Percentiles rank a stretch among this genome's conserved stretches.
Evolutionary conservation across 2,113 vertebrate genomes (phyloP).

Genomic region (Morone chrysops): DNA sequence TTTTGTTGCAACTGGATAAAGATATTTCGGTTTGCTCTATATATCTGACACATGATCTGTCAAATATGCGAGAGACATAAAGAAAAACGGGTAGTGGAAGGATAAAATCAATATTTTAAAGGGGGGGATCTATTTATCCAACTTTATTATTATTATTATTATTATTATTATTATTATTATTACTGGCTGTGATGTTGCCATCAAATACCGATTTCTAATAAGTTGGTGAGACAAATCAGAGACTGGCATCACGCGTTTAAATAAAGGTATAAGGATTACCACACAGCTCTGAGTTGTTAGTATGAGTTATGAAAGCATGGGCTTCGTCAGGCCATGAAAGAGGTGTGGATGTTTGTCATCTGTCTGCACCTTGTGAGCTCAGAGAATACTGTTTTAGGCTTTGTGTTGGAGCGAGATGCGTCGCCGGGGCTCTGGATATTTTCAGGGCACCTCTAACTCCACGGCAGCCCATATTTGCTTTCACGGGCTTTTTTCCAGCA

Average conservation of each 20-base stretch:
- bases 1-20: not conserved
- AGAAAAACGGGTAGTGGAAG: not conserved
- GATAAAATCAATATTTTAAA: not conserved
- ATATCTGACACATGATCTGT: not conserved
- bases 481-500: slow-evolving; percentile 37
- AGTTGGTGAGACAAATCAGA: slow-evolving; percentile 21
- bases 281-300: slow-evolving; percentile 31
- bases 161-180: too few species aligned
- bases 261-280: not conserved
- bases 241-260: not conserved
- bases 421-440: slow-evolving; percentile 72
- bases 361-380: slow-evolving; percentile 47
- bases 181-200: not conserved
- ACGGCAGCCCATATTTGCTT: slow-evolving; percentile 23
- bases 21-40: not conserved
- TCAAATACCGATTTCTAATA: slow-evolving; percentile 3
- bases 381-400: slow-evolving; percentile 44
- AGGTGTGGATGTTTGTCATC: slow-evolving; percentile 68
- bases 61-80: not conserved
- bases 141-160: slow-evolving; percentile 30
- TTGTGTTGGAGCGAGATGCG: slow-evolving; percentile 51
- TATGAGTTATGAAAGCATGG: slow-evolving; percentile 51
- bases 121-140: slow-evolving; percentile 2
- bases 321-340: slow-evolving; percentile 65
- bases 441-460: slow-evolving; percentile 60